These are phyloP conservation scores for Nannospalax galili DNA, from an alignment of 2,113 vertebrate species.

Conservation along the genomic window DNA sequence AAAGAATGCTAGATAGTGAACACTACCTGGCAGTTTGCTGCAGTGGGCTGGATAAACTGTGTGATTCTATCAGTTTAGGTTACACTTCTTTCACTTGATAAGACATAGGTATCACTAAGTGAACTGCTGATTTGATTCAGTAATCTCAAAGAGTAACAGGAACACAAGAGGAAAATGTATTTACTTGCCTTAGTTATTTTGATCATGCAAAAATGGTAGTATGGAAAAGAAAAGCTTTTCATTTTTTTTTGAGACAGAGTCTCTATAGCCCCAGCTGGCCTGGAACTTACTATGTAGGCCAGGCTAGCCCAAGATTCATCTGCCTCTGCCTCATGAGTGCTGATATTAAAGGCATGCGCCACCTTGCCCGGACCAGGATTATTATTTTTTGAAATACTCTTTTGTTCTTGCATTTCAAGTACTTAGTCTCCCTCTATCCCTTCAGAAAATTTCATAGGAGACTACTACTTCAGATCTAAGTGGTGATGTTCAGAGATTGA, in stretches of 20 bases:
- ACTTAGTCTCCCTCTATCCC: not conserved
- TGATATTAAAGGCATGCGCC: no score
- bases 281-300: no score
- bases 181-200: not conserved
- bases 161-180: not conserved
- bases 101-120: not conserved
- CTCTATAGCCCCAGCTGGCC: no score
- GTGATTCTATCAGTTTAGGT: not conserved
- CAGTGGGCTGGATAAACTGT: not conserved
- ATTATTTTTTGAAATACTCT: slow-evolving; percentile 40
- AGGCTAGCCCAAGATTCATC: no score
- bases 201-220: not conserved
- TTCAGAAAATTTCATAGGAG: not conserved
- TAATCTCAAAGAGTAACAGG: not conserved
- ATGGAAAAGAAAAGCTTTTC: not conserved
- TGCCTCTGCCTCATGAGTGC: no score
- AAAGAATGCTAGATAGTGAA: not conserved
- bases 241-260: no score
- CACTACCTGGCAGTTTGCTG: not conserved
- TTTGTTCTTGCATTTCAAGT: not conserved
- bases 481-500: slow-evolving; percentile 17
- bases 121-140: not conserved
- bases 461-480: not conserved
- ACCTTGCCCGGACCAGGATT: not conserved
- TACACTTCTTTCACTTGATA: not conserved